Conservation (phyloP, 2,888 invertebrate genomes). For the Platycheirus albimanus region DNA sequence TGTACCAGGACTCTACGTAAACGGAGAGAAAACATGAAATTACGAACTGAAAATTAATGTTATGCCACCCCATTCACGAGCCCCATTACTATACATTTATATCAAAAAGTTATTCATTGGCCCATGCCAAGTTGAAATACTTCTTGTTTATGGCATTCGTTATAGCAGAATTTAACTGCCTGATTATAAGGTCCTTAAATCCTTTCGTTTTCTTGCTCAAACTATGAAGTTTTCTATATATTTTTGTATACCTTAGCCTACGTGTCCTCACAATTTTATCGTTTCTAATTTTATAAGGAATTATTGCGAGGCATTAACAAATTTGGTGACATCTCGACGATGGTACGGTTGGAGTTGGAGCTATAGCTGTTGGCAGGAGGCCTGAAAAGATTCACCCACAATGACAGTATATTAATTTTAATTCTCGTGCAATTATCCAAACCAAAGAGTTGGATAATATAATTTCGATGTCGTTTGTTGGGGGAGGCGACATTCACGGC, state of each 20-base stretch:
- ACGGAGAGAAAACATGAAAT: constrained; percentile 69
- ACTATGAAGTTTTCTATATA: neutral
- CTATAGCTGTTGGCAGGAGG: constrained; percentile 1
- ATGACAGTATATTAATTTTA: constrained; percentile 81
- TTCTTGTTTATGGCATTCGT: constrained; percentile 71
- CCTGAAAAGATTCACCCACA: constrained; percentile 56
- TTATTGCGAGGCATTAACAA: constrained; percentile 72
- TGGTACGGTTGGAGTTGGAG: constrained; percentile 66
- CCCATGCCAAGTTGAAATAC: constrained; percentile 33
- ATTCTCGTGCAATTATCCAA: constrained; percentile 82
- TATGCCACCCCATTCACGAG: constrained; percentile 61
- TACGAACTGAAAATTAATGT: constrained; percentile 73
- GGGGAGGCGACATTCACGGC: constrained; percentile 52
- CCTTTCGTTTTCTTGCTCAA: constrained; percentile 59
- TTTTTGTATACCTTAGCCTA: neutral
- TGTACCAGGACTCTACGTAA: constrained; percentile 68
- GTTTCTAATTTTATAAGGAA: constrained; percentile 71
- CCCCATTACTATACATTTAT: constrained; percentile 19
- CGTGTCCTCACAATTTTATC: constrained; percentile 58
- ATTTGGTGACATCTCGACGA: constrained; percentile 69
- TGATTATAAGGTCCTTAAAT: constrained; percentile 74
- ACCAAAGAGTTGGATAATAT: constrained; percentile 76
- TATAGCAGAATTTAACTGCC: constrained; percentile 71
- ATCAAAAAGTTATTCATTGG: constrained; percentile 68
- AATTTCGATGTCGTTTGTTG: constrained; percentile 55